phyloP scores from a whole-genome alignment of 2,797 vertebrate species.

The Furcifer pardalis region DNA sequence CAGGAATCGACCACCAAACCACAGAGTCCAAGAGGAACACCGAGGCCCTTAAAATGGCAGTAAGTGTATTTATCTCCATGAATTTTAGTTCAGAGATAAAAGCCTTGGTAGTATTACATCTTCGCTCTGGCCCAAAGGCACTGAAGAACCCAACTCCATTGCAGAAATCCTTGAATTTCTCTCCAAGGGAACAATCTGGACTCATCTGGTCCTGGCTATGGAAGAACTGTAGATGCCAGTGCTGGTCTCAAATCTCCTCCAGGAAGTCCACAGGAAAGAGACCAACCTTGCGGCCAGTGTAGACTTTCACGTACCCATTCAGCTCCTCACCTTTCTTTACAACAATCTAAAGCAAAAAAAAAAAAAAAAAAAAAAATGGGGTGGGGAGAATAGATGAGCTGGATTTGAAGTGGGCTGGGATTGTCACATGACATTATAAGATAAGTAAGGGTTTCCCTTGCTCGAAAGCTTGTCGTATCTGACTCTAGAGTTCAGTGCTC shows the following conservation, averaged over 20 bases:
- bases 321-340: conserved; percentile 93
- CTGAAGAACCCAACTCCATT: not conserved
- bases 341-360: conserved; percentile 84
- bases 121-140: not conserved
- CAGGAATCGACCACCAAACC: not conserved
- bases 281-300: conserved; percentile 91
- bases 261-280: conserved; percentile 89
- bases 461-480: too few relatives aligned
- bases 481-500: too few relatives aligned
- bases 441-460: too few relatives aligned
- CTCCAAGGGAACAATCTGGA: conserved; percentile 11
- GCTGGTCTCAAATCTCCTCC: conserved; percentile 85
- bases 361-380: too few relatives aligned
- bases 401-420: not conserved
- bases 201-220: not conserved
- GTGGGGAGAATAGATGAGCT: not conserved
- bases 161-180: conserved; percentile 6
- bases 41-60: not conserved
- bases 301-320: conserved; percentile 92
- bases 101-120: not conserved
- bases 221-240: not conserved
- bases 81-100: not conserved
- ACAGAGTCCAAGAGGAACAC: not conserved
- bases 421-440: not conserved
- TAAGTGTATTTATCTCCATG: not conserved